Base-by-base conservation (phyloP, 2,797 vertebrate genomes). In the Lates japonicus region DNA sequence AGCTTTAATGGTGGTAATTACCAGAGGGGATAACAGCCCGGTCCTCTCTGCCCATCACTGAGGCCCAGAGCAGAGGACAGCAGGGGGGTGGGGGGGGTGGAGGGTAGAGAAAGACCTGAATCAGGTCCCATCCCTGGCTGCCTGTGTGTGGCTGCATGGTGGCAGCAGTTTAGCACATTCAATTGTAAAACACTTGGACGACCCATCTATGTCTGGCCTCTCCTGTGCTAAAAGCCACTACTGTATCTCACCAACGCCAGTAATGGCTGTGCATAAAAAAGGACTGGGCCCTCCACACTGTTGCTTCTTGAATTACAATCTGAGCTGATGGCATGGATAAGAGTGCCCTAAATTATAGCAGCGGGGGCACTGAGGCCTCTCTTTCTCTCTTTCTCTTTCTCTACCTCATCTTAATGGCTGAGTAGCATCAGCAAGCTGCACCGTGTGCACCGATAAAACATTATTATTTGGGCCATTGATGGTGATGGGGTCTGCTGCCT, bases 101-200 rank as follows among this genome's bases (percentile, higher is more conserved):
- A 29, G 65, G 60, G 74, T 71, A 59, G 79, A 55, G 82, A 79
- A 70, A 80, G 77, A 82, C 81, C 88, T 91, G 90, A 92, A 92
- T 90, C 86, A 52, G 62, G 73, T 86, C 86, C 86, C 76, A 68
- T 79, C 77, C 84, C 85, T 73, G 90, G 87, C 85, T 88, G 87
- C 77, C 65, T 92, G 93, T 92, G 93, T 92, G 81, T 92, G 88
- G 78, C 87, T 85, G 76, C 84, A 83, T 72, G 86, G 88, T 88
- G 89, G 95, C 93, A 92, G 85, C 89, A 57, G 85, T 89, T 92
- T 92, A 93, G 83, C 88, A 93, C 95, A 96, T 96, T 97, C 95
- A 96, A 95, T 96, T 97, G 96, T 94, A 93, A 96, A 96, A 96
- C 94, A 94, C 92, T 94, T 96, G 94, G 95, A 94, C 90, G 87